Percentiles rank a stretch among this genome's conserved stretches.
These are phyloP conservation scores for Biston betularia DNA, from an alignment of 2,888 invertebrate species.

Conservation along the genomic window DNA sequence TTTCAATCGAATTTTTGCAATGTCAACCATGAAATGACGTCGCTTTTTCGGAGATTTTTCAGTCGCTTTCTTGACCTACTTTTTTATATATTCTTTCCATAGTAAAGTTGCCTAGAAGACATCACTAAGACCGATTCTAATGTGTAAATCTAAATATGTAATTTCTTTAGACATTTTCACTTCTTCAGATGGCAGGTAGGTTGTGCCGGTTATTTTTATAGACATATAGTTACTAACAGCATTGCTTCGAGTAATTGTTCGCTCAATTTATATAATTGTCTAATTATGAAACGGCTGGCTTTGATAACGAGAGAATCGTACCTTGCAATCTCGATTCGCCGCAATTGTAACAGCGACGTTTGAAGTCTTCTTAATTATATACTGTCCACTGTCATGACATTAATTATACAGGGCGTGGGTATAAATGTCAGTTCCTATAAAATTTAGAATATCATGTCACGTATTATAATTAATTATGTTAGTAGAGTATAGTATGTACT, in stretches of 20 bases:
- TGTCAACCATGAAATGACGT: too few species aligned
- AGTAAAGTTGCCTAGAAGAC: too few species aligned
- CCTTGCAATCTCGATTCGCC: conserved; percentile 56
- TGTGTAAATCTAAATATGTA: neutral
- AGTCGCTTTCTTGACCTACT: too few species aligned
- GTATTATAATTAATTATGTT: too few species aligned
- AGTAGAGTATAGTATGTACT: too few species aligned
- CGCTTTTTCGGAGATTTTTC: too few species aligned
- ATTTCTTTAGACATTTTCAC: neutral
- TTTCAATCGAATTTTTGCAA: too few species aligned
- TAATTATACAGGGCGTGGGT: conserved; percentile 12
- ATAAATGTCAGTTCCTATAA: neutral
- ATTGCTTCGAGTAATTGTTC: conserved; percentile 56
- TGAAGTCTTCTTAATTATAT: conserved; percentile 21
- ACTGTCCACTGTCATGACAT: conserved; percentile 21
- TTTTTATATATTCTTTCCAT: too few species aligned
- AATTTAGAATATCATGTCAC: neutral
- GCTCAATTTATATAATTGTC: conserved; percentile 69
- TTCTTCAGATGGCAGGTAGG: neutral
- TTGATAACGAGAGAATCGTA: conserved; percentile 60
- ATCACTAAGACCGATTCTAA: too few species aligned
- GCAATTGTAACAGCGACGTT: conserved; percentile 40
- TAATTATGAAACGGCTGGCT: conserved; percentile 61
- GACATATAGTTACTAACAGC: conserved; percentile 39
- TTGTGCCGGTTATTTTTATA: neutral